phyloP scores from a whole-genome alignment of 2,113 vertebrate genomes.

The Tachycineta bicolor region DNA sequence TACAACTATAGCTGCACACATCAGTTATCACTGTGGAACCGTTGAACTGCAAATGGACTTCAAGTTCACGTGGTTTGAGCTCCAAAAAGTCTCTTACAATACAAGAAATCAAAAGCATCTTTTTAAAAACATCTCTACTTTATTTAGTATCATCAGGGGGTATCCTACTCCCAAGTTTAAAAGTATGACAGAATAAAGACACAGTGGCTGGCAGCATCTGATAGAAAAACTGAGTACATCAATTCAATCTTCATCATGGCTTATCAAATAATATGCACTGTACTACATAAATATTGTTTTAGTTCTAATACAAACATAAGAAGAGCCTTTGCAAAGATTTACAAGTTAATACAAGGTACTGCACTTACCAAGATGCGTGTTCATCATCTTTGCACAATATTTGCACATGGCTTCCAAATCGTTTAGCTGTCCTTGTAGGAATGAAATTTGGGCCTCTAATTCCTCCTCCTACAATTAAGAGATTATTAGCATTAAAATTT shows the following conservation, averaged over 20 bases:
- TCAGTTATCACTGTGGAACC: neutral
- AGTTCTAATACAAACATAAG: neutral
- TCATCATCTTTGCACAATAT: constrained; percentile 98
- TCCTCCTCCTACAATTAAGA: constrained; percentile 87
- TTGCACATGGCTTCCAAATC: constrained; percentile 99
- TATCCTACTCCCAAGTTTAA: neutral
- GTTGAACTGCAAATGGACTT: neutral
- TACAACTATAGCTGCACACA: neutral
- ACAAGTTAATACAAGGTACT: neutral
- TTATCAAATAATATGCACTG: neutral
- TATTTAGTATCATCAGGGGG: neutral
- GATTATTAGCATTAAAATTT: neutral
- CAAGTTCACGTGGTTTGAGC: neutral
- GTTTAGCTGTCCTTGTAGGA: constrained; percentile 96
- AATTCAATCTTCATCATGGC: neutral
- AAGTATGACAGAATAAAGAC: neutral
- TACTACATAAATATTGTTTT: neutral
- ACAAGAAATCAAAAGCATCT: neutral
- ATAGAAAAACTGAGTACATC: neutral
- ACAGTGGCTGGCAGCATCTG: neutral
- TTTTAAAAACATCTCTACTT: neutral
- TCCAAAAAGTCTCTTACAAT: neutral
- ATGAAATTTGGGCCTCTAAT: constrained; percentile 95
- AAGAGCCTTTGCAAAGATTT: neutral
- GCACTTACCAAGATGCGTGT: constrained; percentile 91